Conservation (phyloP, 2,797 vertebrate species). For the Protonibea diacanthus region DNA sequence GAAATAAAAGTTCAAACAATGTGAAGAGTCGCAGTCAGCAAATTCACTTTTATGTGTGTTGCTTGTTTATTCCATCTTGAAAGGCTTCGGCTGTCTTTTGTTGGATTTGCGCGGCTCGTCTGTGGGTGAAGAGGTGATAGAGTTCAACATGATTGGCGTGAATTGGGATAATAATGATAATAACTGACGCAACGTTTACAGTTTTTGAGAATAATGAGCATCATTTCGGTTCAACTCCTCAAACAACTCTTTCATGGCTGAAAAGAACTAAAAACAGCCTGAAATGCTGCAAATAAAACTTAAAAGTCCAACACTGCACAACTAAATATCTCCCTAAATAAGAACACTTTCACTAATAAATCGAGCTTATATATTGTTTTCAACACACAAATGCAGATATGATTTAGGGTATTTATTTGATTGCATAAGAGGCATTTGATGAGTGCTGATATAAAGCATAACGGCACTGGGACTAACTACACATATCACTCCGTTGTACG, state of each 20-base stretch:
- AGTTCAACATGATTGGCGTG: slow-evolving; percentile 1
- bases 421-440: too few species aligned
- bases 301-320: not conserved
- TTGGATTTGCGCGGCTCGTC: slow-evolving; percentile 11
- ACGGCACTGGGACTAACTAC: too few species aligned
- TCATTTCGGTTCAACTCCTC: not conserved
- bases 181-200: not conserved
- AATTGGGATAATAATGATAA: not conserved
- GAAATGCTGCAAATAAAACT: slow-evolving; percentile 12
- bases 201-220: not conserved
- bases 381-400: too few species aligned
- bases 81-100: slow-evolving; percentile 42
- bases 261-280: not conserved
- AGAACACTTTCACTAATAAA: not conserved
- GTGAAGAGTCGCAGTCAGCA: slow-evolving; percentile 4
- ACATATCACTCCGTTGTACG: too few species aligned
- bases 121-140: slow-evolving; percentile 15
- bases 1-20: slow-evolving; percentile 27
- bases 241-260: not conserved
- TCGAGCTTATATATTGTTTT: not conserved
- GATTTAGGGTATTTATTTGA: too few species aligned
- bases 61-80: slow-evolving; percentile 38
- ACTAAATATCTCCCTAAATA: too few species aligned
- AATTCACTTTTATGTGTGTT: slow-evolving; percentile 11
- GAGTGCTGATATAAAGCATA: too few species aligned